Percentiles rank a stretch among this genome's conserved stretches.
Evolutionary conservation across 2,113 vertebrate genomes (phyloP).

Genomic region (Propithecus coquereli): DNA sequence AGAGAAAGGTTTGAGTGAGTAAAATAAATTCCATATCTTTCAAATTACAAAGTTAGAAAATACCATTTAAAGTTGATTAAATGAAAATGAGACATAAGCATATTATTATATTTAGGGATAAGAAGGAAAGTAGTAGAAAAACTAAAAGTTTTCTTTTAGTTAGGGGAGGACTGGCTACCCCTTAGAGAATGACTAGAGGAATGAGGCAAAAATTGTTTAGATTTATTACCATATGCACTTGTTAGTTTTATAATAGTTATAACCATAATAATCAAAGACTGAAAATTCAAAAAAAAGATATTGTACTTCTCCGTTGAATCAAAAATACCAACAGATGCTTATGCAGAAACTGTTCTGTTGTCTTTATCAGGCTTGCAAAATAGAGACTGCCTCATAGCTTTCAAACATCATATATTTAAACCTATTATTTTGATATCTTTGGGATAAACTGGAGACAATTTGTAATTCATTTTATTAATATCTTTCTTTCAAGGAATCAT

Average conservation of each 20-base stretch:
- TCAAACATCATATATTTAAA: background rate
- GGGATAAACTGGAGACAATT: background rate
- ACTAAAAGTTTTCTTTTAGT: background rate
- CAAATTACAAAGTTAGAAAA: background rate
- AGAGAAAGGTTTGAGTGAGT: background rate
- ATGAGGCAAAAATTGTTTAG: background rate
- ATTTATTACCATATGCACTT: background rate
- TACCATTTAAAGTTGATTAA: background rate
- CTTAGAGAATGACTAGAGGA: background rate
- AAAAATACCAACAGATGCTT: background rate
- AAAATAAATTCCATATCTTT: background rate
- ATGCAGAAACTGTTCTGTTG: background rate
- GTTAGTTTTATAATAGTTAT: background rate
- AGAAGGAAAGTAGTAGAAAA: background rate
- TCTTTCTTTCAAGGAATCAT: background rate
- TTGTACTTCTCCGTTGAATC: background rate
- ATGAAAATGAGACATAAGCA: background rate
- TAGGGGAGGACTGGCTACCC: too few relatives aligned
- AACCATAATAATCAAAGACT: background rate
- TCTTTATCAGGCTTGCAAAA: background rate
- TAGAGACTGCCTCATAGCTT: background rate
- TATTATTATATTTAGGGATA: background rate
- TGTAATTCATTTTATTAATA: background rate
- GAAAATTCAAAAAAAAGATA: background rate
- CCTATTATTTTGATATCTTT: background rate